These are phyloP conservation scores for Hippopotamus amphibius DNA, from an alignment of 2,113 vertebrate species.

Conservation along the genomic window DNA sequence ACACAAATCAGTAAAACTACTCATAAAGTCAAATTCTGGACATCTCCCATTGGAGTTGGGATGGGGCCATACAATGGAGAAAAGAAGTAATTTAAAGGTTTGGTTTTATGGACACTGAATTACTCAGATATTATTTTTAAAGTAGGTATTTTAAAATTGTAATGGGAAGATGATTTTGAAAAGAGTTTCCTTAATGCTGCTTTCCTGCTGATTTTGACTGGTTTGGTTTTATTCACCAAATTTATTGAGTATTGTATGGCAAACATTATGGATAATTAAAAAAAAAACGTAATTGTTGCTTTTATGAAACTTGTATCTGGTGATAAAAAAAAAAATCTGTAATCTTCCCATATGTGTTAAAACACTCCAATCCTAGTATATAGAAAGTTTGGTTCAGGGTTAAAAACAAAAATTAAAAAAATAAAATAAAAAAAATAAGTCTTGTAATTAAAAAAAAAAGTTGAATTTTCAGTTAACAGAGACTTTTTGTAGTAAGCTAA, in stretches of 20 bases:
- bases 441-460: not conserved
- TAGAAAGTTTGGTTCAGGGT: not conserved
- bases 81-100: slow-evolving; percentile 26
- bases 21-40: not conserved
- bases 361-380: not conserved
- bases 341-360: not conserved
- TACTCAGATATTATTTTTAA: slow-evolving; percentile 42
- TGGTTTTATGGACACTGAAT: slow-evolving; percentile 15
- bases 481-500: slow-evolving; percentile 44
- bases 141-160: not conserved
- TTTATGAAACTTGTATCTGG: slow-evolving; percentile 14
- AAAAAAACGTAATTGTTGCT: slow-evolving; percentile 2
- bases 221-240: slow-evolving; percentile 42
- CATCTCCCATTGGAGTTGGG: not conserved
- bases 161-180: slow-evolving; percentile 19
- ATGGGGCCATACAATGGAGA: not conserved
- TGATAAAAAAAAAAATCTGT: not conserved
- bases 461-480: slow-evolving; percentile 40
- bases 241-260: not conserved
- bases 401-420: not conserved
- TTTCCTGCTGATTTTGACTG: slow-evolving; percentile 6
- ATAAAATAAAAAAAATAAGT: not conserved
- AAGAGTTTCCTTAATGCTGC: slow-evolving; percentile 6
- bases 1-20: not conserved
- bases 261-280: slow-evolving; percentile 13